Percentiles rank a stretch among this genome's conserved stretches.
Evolutionary conservation across 2,113 vertebrate genomes (phyloP).

Genomic region (Odocoileus hemionus): DNA sequence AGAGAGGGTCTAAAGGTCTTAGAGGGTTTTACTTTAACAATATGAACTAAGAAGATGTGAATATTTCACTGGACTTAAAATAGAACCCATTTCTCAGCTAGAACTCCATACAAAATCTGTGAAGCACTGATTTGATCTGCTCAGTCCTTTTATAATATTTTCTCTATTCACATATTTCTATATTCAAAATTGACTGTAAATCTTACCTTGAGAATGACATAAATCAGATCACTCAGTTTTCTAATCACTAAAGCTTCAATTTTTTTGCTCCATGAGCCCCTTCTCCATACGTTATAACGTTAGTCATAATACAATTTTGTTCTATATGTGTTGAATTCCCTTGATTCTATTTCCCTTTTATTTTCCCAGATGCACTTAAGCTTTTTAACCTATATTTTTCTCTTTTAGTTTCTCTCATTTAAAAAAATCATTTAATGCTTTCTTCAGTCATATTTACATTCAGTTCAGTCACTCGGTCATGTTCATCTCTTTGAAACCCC

Average conservation of each 20-base stretch:
- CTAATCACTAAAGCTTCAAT: neutral
- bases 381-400: neutral
- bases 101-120: neutral
- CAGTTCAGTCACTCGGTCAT: neutral
- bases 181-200: slow-evolving; percentile 22
- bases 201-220: neutral
- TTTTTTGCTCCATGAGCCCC: neutral
- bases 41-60: neutral
- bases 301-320: neutral
- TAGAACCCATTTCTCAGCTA: neutral
- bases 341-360: neutral
- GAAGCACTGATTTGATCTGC: neutral
- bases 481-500: neutral
- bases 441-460: neutral
- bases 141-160: neutral
- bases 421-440: neutral
- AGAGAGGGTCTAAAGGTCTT: neutral
- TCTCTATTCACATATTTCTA: neutral
- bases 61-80: neutral
- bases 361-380: neutral
- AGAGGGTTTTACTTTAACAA: neutral
- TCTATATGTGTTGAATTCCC: neutral
- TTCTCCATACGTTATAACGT: neutral
- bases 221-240: neutral
- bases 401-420: neutral